Percentiles rank a stretch among this genome's conserved stretches.
These are phyloP conservation scores for Bombus sylvicola DNA, from an alignment of 1,140 invertebrate species.

Conservation along the genomic window DNA sequence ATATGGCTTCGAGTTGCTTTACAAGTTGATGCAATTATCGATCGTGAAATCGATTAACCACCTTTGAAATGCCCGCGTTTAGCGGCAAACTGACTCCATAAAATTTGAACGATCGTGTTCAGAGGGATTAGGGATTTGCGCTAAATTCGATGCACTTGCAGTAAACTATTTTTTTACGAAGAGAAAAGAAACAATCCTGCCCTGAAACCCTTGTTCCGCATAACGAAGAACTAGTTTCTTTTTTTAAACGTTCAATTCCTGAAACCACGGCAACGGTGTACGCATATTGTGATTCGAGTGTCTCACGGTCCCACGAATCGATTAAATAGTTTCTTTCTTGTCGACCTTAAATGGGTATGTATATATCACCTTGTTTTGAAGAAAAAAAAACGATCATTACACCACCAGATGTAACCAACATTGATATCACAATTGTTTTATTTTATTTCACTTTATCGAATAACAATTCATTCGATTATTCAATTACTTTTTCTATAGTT, in stretches of 20 bases:
- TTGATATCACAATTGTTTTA: background rate
- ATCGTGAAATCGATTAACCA: conserved; percentile 6
- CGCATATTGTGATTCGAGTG: conserved; percentile 48
- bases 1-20: background rate
- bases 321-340: background rate
- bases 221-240: conserved; percentile 21
- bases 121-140: conserved; percentile 23
- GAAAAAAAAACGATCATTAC: background rate
- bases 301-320: conserved; percentile 34
- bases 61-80: background rate
- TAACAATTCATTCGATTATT: background rate
- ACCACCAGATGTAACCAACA: background rate
- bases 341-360: background rate
- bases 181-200: conserved; percentile 38
- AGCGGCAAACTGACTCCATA: background rate
- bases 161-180: conserved; percentile 68
- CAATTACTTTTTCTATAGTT: conserved; percentile 29
- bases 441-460: background rate
- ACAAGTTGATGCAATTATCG: background rate
- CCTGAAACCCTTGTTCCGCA: conserved; percentile 41
- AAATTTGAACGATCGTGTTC: conserved; percentile 1
- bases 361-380: background rate
- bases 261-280: conserved; percentile 30
- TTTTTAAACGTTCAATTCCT: conserved; percentile 4
- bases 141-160: conserved; percentile 55